Evolutionary conservation across 2,113 vertebrate species (phyloP), one percentile per base, ranked within the genome.

Genomic region (Glaucomys volans): DNA sequence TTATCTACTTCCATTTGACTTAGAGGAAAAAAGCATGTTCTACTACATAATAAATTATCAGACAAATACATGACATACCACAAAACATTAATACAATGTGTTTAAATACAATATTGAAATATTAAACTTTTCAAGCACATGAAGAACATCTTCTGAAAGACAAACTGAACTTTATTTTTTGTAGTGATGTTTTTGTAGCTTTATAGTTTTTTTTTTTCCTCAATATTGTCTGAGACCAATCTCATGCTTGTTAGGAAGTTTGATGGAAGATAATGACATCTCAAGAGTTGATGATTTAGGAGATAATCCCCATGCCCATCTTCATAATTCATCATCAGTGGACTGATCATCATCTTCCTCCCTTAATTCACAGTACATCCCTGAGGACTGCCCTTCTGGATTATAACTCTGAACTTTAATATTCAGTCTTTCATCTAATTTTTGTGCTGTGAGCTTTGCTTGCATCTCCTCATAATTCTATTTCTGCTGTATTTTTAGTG

Each of bases 361-460:
- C 95, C 98, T 99, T 90, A 99, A 99, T 98, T 99, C 99, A 98
- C 99, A 99, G 98, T 99, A 99, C 71, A 98, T 98, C 90, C 98
- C 97, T 74, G 97, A 98, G 88, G 98, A 95, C 93, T 98, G 98
- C 13, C 98, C 98, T 88, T 99, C 99, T 90, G 99, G 99, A 98
- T 98, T 98, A 96, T 98, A 99, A 96, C 96, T 99, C 97, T 97
- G 98, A 98, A 99, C 99, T 98, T 98, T 99, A 97, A 99, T 96
- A 96, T 99, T 98, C 97, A 99, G 95, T 95, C 98, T 99, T 97
- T 99, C 98, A 30, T 99, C 98, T 97, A 99, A 98, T 97, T 99
- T 99, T 97, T 99, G 99, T 94, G 99, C 99, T 91, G 99, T 99
- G 77, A 99, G 97, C 97, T 99, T 99, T 96, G 99, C 99, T 97